Base-by-base conservation (phyloP, 1,140 invertebrate species). In the Anoplophora glabripennis region DNA sequence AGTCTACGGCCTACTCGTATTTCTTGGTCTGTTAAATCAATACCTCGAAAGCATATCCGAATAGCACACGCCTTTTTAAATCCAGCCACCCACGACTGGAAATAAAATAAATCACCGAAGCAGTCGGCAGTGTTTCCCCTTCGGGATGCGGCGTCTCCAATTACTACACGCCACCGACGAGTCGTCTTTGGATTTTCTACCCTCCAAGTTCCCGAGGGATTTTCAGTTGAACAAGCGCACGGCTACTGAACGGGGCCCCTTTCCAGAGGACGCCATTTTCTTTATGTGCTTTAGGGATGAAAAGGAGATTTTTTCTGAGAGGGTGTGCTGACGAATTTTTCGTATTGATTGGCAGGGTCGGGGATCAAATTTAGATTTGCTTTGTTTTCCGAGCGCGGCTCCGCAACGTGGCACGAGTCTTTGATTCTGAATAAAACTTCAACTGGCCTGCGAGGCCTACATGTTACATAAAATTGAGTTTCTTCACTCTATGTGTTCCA, bases 81-180 rank as follows among this genome's bases (percentile, higher is more conserved):
- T 51, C 53, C 53, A 64, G 49, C 62, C 62, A 61, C 62, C 62
- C 62, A 61, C 62, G 62, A 60, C 53, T 53, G n/a, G 42, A 61
- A 64, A 61, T 52, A 53, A 64, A 61, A 64, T 64, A 64, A 64
- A 64, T 64, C 58, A 63, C 12, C 17, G 28, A 21, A 18, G 35
- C 40, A 33, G 35, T 45, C 21, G 15, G 41, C 41, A 35, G 0
- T 44, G 48, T 61, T 51, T 49, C 57, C 62, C 62, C 62, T 61
- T 55, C 57, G 58, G 58, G 62, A 55, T 55, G 53, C 18, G 62
- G 52, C 53, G 53, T 53, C 55, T 64, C 62, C 62, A 64, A 64
- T 64, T 64, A 61, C 62, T 53, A 21, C 57, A 14, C 15, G 21
- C 21, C 21, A 28, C 21, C 21, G 21, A 28, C 21, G 51, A 53